phyloP scores from a whole-genome alignment of 2,797 vertebrate genomes.

The Cephalopachus bancanus region DNA sequence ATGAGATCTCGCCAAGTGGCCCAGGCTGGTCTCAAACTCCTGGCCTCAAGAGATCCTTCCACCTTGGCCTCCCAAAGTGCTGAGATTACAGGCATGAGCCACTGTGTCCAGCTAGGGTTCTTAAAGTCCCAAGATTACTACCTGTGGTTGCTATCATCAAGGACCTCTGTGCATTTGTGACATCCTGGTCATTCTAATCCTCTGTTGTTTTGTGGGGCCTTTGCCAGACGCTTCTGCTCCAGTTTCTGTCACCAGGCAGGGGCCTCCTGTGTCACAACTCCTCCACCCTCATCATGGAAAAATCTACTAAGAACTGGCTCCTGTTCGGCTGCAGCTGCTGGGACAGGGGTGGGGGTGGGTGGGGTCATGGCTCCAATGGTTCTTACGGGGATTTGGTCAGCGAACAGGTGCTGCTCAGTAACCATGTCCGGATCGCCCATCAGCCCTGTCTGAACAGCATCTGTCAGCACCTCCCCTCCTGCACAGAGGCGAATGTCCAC shows the following conservation, averaged over 20 bases:
- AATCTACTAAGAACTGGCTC: conserved; percentile 62
- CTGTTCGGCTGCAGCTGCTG: conserved; percentile 71
- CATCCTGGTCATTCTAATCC: neutral
- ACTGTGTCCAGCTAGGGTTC: neutral
- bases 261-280: conserved; percentile 65
- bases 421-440: neutral
- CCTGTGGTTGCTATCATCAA: neutral
- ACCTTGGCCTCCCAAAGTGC: too few relatives aligned
- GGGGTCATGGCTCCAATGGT: neutral
- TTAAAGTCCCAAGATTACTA: neutral
- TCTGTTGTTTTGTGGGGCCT: neutral
- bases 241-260: conserved; percentile 53
- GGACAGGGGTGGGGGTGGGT: neutral
- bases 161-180: neutral
- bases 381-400: conserved; percentile 58
- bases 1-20: too few relatives aligned
- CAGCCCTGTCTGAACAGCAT: neutral
- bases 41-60: too few relatives aligned
- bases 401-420: conserved; percentile 73
- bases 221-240: neutral
- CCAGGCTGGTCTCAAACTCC: too few relatives aligned
- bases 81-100: too few relatives aligned
- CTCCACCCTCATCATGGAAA: conserved; percentile 69
- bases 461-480: neutral
- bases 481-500: neutral